Evolutionary conservation across 2,888 invertebrate genomes (phyloP), one percentile per base, ranked within the genome.

Genomic region (Tetheella fluctuosa): DNA sequence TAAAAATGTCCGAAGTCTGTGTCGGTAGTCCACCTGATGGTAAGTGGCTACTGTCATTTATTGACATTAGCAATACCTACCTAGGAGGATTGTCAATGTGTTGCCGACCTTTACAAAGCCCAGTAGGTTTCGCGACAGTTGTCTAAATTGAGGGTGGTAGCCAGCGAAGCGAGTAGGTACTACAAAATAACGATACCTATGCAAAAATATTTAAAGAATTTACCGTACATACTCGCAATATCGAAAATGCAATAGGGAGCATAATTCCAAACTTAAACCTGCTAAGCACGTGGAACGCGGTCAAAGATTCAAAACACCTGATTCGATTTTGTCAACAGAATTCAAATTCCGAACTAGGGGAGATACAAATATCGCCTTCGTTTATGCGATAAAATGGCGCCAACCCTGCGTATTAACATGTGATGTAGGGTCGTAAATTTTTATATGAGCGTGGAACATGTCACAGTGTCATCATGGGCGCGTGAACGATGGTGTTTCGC

Each of bases 361-460:
- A 69, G 65, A 55, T 37, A 55, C 30, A 55, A 34, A 55, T 34
- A 34, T 34, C 13, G 37, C 34, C 23, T 12, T 55, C 48, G 48
- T 48, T 20, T 20, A 20, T 34, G 17, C 54, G 54, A 54, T 54
- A 54, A 54, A 62, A 60, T 60, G 68, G 55, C 59, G 53, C 54
- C 59, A 54, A 57, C 52, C 63, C 61, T 66, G 65, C 66, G 71
- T 79, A 81, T 84, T 83, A 83, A 80, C 84, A 83, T 84, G 83
- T 78, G 78, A 75, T 74, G 73, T 71, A 73, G 79, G 79, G 74
- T 86, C 86, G 83, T 88, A 88, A 88, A 83, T 87, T 88, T 88
- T 88, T 88, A 88, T 86, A 84, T 79, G 79, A 80, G 79, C 81
- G 70, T 71, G 79, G 71, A 73, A 79, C 83, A 82, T 83, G 84